phyloP scores from a whole-genome alignment of 1,140 invertebrate genomes.

The Lineus longissimus region DNA sequence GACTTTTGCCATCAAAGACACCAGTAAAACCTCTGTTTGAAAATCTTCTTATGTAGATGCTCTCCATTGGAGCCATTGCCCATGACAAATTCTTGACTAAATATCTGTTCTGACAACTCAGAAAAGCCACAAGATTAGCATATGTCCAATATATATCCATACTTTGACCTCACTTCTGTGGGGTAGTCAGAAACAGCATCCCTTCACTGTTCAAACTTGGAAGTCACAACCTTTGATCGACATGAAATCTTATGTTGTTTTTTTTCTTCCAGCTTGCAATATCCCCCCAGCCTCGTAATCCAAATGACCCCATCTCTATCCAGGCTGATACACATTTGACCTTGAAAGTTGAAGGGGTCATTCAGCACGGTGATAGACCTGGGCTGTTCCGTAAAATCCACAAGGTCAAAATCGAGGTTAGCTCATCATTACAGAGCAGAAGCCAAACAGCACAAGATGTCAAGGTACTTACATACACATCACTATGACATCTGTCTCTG shows the following conservation, averaged over 20 bases:
- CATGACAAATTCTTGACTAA: too few relatives aligned
- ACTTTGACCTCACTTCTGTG: too few relatives aligned
- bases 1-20: too few relatives aligned
- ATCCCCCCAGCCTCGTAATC: conserved; percentile 73
- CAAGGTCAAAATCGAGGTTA: conserved; percentile 68
- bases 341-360: conserved; percentile 81
- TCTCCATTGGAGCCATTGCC: too few relatives aligned
- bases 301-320: conserved; percentile 72
- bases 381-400: conserved; percentile 68
- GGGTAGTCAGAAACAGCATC: too few relatives aligned
- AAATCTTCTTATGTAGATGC: too few relatives aligned
- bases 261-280: conserved; percentile 65
- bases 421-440: conserved; percentile 62
- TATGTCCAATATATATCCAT: too few relatives aligned
- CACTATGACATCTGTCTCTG: too few relatives aligned
- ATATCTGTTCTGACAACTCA: too few relatives aligned
- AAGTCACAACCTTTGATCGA: conserved; percentile 2
- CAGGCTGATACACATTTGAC: conserved; percentile 74
- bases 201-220: background rate
- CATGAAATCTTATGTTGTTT: background rate
- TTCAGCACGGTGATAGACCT: conserved; percentile 63
- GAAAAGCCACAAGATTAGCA: too few relatives aligned
- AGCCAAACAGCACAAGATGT: conserved; percentile 50
- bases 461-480: conserved; percentile 48
- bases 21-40: too few relatives aligned